Base-by-base conservation (phyloP, 1,140 invertebrate genomes). In the Pemphigus obesinymphae region DNA sequence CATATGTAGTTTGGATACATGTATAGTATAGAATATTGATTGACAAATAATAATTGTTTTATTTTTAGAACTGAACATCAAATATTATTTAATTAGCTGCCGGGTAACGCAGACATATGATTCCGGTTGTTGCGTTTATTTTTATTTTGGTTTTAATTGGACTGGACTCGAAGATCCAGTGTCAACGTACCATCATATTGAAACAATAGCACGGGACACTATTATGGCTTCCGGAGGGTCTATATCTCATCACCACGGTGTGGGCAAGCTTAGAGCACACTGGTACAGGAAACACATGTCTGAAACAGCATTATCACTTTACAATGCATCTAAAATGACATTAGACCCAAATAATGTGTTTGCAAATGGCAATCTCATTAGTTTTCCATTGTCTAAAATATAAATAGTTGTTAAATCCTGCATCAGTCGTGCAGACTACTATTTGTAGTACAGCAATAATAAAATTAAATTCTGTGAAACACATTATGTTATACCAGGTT, bases 31-130 rank as follows among this genome's bases (percentile, higher is more conserved):
- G n/a, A n/a, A n/a, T n/a, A n/a, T n/a, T n/a, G n/a, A n/a, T n/a
- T n/a, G n/a, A n/a, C n/a, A n/a, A n/a, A n/a, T n/a, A n/a, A n/a
- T n/a, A n/a, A n/a, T n/a, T 26, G 6, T 76, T 82, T 75, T 48
- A 68, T 83, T 84, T 84, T 84, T 87, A 88, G 88, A 86, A 15
- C 87, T 88, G 2, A 88, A 88, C 15, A 91, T 96, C 40, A 85
- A 86, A 5, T 87, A 91, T 82, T 92, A 89, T 83, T 88, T 94
- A 45, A 90, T 95, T 13, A 94, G 93, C 2, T 94, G 92, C 85
- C 88, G 97, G 8, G 93, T 99, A 0, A 99, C 97, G 7, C 97
- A 99, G 88, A 97, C 96, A 1, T 98, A 99, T 85, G 98, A 99
- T 87, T 92, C 93, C 3, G 97, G 98, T 0, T 97, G 97, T 84